Evolutionary conservation across 2,797 vertebrate species (phyloP).

Genomic region (Xerus rutilus): DNA sequence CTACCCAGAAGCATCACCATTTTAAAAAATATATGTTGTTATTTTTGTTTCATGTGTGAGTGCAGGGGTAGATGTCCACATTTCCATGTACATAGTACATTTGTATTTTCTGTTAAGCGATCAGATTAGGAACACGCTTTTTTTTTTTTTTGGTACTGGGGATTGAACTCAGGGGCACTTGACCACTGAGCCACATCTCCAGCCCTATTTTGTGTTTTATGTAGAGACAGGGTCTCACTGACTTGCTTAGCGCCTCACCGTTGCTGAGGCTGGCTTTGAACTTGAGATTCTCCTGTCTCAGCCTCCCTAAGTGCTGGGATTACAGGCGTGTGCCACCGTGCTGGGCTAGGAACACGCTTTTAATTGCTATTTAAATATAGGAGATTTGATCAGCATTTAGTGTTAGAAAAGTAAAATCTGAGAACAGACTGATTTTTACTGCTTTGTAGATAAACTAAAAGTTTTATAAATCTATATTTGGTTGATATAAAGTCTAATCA

Average conservation of each 20-base stretch:
- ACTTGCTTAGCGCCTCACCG: too few relatives aligned
- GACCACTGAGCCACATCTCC: too few relatives aligned
- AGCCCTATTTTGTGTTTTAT: too few relatives aligned
- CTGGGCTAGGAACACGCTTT: not conserved
- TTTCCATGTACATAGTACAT: not conserved
- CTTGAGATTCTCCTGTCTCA: too few relatives aligned
- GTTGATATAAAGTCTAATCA: not conserved
- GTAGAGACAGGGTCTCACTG: too few relatives aligned
- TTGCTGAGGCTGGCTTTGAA: too few relatives aligned
- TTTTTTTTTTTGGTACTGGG: not conserved
- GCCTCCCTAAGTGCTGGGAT: too few relatives aligned
- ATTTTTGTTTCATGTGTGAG: not conserved
- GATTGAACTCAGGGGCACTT: too few relatives aligned
- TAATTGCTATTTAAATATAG: not conserved
- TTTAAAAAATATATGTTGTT: not conserved
- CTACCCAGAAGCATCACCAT: not conserved
- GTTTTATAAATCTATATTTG: not conserved
- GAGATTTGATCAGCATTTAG: not conserved
- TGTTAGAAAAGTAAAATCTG: constrained; percentile 34
- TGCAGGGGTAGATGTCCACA: not conserved
- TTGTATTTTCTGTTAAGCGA: not conserved
- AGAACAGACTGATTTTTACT: constrained; percentile 17
- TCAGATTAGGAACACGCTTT: not conserved
- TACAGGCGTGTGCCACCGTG: too few relatives aligned
- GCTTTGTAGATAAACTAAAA: not conserved